Evolutionary conservation across 2,797 vertebrate species (phyloP).

Genomic region (Amphiprion clarkii): DNA sequence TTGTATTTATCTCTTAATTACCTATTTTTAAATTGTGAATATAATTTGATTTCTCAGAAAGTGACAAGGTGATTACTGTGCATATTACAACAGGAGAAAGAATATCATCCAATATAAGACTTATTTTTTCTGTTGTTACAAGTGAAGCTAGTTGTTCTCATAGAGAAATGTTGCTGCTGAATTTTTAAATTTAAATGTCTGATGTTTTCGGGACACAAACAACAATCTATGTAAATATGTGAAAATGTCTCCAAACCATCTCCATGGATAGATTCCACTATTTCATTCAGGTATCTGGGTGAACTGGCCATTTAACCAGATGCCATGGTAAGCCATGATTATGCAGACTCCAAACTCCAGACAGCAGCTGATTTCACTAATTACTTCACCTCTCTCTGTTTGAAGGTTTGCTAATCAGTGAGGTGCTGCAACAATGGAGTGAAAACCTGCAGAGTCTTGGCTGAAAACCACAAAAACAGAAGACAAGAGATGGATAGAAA

Average conservation of each 20-base stretch:
- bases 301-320: slow-evolving; percentile 34
- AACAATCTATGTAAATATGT: background rate
- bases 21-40: no score
- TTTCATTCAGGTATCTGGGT: slow-evolving; percentile 20
- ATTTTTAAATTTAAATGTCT: background rate
- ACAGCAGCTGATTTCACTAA: slow-evolving; percentile 44
- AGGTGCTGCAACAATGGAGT: slow-evolving; percentile 23
- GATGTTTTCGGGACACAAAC: background rate
- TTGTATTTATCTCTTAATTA: no score
- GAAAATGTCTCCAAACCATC: slow-evolving; percentile 1
- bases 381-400: slow-evolving; percentile 36
- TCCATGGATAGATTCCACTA: background rate
- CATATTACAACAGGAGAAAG: background rate
- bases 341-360: slow-evolving; percentile 32
- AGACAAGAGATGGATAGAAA: slow-evolving; percentile 25
- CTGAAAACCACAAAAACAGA: slow-evolving; percentile 32
- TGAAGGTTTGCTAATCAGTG: slow-evolving; percentile 39
- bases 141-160: no score
- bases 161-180: slow-evolving; percentile 1
- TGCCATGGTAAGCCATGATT: background rate
- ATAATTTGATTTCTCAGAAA: background rate
- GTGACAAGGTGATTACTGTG: background rate
- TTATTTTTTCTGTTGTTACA: no score
- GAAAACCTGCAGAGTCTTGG: slow-evolving; percentile 44
- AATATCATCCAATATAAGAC: background rate